phyloP scores from a whole-genome alignment of 2,888 invertebrate species.

The Lithophane socia region DNA sequence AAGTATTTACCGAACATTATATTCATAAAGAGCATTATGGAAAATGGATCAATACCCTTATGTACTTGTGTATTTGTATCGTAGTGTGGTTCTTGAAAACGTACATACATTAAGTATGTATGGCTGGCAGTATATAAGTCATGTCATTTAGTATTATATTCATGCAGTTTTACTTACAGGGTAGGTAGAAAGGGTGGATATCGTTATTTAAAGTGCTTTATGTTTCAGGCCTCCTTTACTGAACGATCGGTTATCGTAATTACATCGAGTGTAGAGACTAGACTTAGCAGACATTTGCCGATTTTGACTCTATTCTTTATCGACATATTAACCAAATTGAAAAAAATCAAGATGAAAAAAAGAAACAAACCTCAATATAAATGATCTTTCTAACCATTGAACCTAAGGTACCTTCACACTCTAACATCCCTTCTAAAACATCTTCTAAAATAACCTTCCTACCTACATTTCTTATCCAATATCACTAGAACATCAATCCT shows the following conservation, averaged over 20 bases:
- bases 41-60: slow-evolving; percentile 78
- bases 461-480: background rate
- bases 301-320: background rate
- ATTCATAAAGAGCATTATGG: slow-evolving; percentile 77
- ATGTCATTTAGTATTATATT: slow-evolving; percentile 50
- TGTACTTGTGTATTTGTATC: slow-evolving; percentile 48
- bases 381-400: slow-evolving; percentile 9
- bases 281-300: too few species aligned
- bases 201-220: slow-evolving; percentile 11
- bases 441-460: too few species aligned
- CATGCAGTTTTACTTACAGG: slow-evolving; percentile 36
- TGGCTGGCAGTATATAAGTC: slow-evolving; percentile 44
- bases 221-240: slow-evolving; percentile 13
- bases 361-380: background rate
- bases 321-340: background rate
- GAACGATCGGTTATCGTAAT: background rate
- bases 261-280: background rate
- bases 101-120: slow-evolving; percentile 47
- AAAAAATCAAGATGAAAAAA: background rate
- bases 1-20: slow-evolving; percentile 82
- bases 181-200: slow-evolving; percentile 26
- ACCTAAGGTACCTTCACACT: background rate
- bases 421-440: background rate
- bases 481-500: background rate
- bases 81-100: slow-evolving; percentile 56